These are phyloP conservation scores for Rambutsinella grinnellia DNA, from an alignment of 2,888 invertebrate species.

Conservation along the genomic window DNA sequence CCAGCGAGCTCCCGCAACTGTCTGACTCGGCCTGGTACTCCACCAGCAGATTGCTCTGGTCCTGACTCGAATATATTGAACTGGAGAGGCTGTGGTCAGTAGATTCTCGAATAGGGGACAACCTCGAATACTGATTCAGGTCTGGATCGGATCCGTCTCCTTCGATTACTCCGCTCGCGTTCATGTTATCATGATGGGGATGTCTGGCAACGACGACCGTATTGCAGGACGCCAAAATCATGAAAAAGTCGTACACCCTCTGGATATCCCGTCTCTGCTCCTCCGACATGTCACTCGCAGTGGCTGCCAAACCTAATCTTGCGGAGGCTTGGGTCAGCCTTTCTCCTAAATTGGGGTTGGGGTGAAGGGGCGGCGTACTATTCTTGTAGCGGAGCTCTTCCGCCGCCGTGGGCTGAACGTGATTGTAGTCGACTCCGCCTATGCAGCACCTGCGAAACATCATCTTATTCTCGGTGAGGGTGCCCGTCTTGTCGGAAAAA, in stretches of 20 bases:
- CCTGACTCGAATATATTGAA: constrained; percentile 47
- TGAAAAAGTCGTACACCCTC: constrained; percentile 79
- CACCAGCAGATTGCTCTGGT: constrained; percentile 51
- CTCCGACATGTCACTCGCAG: constrained; percentile 22
- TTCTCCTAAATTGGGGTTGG: constrained; percentile 55
- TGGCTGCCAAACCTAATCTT: constrained; percentile 10
- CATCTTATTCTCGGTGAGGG: constrained; percentile 98
- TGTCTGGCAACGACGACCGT: constrained; percentile 94
- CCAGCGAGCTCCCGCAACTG: constrained; percentile 16
- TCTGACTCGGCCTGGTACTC: constrained; percentile 50
- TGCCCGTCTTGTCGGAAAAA: constrained; percentile 98
- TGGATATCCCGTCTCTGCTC: constrained; percentile 33
- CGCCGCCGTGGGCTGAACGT: constrained; percentile 76
- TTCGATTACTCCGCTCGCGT: constrained; percentile 70
- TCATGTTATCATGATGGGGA: constrained; percentile 80
- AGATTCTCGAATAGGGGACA: constrained; percentile 63
- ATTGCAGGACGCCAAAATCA: constrained; percentile 94
- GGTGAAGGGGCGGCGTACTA: constrained; percentile 51
- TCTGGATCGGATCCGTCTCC: constrained; percentile 40
- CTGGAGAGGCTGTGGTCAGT: constrained; percentile 54
- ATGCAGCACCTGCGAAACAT: constrained; percentile 92
- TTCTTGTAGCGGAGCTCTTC: constrained; percentile 44
- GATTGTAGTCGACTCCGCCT: constrained; percentile 90
- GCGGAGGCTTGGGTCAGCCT: constrained; percentile 45
- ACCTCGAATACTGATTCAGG: constrained; percentile 38